These are phyloP conservation scores for Pseudopipra pipra DNA, from an alignment of 2,113 vertebrate species.

Conservation along the genomic window DNA sequence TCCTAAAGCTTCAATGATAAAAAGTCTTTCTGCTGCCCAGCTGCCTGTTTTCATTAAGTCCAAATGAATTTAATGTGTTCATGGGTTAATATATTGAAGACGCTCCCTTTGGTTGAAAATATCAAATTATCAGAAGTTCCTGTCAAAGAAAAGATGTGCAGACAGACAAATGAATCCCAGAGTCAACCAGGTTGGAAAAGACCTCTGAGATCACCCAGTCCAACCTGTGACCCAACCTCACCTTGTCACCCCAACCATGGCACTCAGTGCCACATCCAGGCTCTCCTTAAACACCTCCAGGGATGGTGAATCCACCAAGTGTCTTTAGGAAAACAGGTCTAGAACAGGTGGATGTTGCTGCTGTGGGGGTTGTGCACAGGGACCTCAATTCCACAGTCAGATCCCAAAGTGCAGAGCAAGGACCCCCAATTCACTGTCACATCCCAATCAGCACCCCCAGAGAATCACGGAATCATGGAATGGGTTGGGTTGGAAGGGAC, in stretches of 20 bases:
- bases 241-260: no score
- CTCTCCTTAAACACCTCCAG: no score
- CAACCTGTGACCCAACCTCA: no score
- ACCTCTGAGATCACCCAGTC: no score
- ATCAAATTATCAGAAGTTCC: neutral
- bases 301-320: no score
- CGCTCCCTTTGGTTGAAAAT: neutral
- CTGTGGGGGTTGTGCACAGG: neutral
- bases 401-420: neutral
- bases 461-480: neutral
- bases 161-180: neutral
- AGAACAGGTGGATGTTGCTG: neutral
- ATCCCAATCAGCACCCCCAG: accelerated
- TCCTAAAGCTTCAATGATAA: neutral
- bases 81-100: neutral
- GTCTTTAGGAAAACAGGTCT: neutral
- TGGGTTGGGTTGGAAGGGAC: neutral
- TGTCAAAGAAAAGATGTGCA: neutral
- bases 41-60: neutral
- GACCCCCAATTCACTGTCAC: neutral
- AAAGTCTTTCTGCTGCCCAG: neutral
- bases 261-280: no score
- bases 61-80: neutral
- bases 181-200: no score
- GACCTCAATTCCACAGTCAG: neutral